Evolutionary conservation across 2,888 invertebrate species (phyloP).

Genomic region (Temnothorax ravouxi): DNA sequence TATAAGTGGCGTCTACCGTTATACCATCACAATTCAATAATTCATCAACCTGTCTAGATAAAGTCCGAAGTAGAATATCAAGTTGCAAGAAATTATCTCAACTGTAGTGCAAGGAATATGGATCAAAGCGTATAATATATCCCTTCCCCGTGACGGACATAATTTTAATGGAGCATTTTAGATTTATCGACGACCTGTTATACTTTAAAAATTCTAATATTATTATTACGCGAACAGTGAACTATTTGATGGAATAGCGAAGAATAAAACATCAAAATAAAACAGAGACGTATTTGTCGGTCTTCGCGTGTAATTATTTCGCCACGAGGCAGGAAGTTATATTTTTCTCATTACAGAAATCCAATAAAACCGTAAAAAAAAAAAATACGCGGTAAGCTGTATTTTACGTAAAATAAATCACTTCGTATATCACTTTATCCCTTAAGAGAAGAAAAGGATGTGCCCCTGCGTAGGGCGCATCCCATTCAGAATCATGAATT

Average conservation of each 20-base stretch:
- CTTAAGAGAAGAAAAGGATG: neutral
- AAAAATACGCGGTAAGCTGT: neutral
- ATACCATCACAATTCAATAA: conserved; percentile 20
- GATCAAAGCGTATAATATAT: neutral
- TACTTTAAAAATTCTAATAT: neutral
- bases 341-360: neutral
- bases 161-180: neutral
- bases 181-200: neutral
- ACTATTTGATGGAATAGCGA: neutral
- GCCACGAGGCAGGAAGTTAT: neutral
- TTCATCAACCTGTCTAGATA: conserved; percentile 31
- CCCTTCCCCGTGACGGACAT: neutral
- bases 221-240: neutral
- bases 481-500: conserved; percentile 21
- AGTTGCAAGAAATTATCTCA: conserved; percentile 20
- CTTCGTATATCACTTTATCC: conserved; percentile 14
- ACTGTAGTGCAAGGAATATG: neutral
- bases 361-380: neutral
- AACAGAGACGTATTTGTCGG: neutral
- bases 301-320: no score
- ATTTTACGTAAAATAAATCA: conserved; percentile 11
- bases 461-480: neutral
- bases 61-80: conserved; percentile 17
- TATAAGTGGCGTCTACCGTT: conserved; percentile 26
- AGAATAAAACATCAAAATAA: neutral